These are phyloP conservation scores for Uropetala carovei DNA, from an alignment of 2,888 invertebrate genomes.

Conservation along the genomic window DNA sequence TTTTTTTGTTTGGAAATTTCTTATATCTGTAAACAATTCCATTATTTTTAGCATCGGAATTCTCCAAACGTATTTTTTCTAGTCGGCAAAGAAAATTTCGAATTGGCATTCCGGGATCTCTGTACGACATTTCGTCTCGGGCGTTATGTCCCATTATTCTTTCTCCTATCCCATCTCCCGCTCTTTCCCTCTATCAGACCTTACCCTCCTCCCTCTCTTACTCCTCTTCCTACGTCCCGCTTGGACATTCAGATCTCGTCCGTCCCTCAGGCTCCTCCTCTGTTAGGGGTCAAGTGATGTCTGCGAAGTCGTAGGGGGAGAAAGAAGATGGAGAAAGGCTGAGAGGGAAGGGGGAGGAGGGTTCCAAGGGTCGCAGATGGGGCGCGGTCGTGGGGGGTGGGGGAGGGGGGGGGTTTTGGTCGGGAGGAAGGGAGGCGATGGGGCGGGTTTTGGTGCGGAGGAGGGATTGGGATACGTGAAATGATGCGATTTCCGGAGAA, in stretches of 20 bases:
- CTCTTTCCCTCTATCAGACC: not conserved
- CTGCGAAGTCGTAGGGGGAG: conserved; percentile 36
- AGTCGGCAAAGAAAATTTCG: not conserved
- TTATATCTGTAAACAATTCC: not conserved
- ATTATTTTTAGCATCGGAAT: not conserved
- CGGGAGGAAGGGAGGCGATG: not conserved
- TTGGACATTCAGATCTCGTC: conserved; percentile 14
- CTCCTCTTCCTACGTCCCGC: not conserved
- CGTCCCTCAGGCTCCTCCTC: conserved; percentile 13
- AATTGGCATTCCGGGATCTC: conserved; percentile 16
- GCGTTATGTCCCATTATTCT: conserved; percentile 27
- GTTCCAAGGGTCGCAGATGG: too few species aligned
- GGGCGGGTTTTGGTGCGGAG: not conserved
- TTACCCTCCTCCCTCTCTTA: not conserved
- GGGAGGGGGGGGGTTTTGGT: not conserved
- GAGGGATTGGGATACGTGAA: conserved; percentile 55
- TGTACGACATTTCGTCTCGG: not conserved
- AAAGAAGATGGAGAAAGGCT: not conserved
- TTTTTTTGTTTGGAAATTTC: not conserved
- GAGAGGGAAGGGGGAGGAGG: not conserved
- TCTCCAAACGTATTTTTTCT: not conserved
- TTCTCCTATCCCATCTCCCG: not conserved
- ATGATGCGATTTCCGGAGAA: conserved; percentile 59
- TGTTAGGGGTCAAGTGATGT: conserved; percentile 58
- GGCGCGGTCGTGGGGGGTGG: not conserved